Base-by-base conservation (phyloP, 2,888 invertebrate species). In the Periphyllus acericola region DNA sequence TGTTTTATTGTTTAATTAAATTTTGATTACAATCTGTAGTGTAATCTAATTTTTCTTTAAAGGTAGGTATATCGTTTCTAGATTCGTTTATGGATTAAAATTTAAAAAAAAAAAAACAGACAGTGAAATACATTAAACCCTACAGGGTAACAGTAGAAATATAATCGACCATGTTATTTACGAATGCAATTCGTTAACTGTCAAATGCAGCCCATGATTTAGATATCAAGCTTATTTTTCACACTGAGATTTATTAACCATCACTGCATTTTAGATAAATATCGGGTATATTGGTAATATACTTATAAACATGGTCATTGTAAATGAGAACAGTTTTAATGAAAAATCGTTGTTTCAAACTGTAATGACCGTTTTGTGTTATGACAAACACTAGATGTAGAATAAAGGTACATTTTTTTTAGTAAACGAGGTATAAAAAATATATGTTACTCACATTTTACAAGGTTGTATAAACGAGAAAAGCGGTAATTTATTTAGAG, bases 201-300 rank as follows among this genome's bases (percentile, higher is more conserved):
- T 76, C 83, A 84, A 66, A 84, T 21, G 60, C 83, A 76, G 66
- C 60, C 60, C 83, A 32, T 75, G 75, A 84, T 75, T 76, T 29
- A 75, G 75, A 83, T 83, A 83, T 74, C 83, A n/a, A 71, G 72
- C 72, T 83, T 83, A 83, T 83, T 83, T 83, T 83, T 83, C 72
- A 74, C 75, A 40, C 40, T 29, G 40, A 60, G 83, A 84, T 84
- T 84, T 84, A 84, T 84, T 60, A 75, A 66, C 75, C 60, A 29
- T 66, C 60, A 55, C 9, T 29, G 60, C 14, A 55, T 72, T 75
- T 29, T 84, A 60, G 83, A 84, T 75, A 84, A 74, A 60, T 32
- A 84, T 75, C 60, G 75, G 40, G 52, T 66, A 5, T 29, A 66
- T 82, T 52, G 52, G 52, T 82, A 29, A 83, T 60, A 60, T 36